Conservation (phyloP, 1,140 invertebrate genomes). For the Drosophila littoralis region DNA sequence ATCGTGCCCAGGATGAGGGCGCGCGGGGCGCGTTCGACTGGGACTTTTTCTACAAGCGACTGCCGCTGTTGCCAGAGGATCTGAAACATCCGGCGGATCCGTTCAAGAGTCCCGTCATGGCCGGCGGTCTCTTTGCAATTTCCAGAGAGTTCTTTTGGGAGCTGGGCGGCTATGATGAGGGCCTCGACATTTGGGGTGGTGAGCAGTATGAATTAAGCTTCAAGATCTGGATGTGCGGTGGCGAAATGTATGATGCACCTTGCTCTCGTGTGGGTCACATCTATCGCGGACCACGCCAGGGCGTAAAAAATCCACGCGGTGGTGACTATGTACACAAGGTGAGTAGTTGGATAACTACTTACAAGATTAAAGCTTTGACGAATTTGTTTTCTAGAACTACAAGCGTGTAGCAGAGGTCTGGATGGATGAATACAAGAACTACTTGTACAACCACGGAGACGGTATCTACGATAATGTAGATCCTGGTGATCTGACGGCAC, state of each 20-base stretch:
- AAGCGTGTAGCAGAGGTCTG: constrained; percentile 97
- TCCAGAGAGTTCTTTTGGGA: constrained; percentile 97
- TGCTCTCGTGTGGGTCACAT: constrained; percentile 99
- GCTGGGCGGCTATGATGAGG: constrained; percentile 96
- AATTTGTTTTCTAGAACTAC: constrained; percentile 89
- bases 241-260: constrained; percentile 95
- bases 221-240: constrained; percentile 96
- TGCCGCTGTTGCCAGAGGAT: constrained; percentile 94
- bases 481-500: constrained; percentile 92
- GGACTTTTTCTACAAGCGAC: constrained; percentile 97
- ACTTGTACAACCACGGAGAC: constrained; percentile 91
- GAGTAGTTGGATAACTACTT: constrained; percentile 1
- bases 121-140: constrained; percentile 97
- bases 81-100: constrained; percentile 93
- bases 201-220: constrained; percentile 99
- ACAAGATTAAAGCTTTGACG: not conserved
- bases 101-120: constrained; percentile 97
- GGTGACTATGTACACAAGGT: constrained; percentile 75
- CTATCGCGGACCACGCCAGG: constrained; percentile 86
- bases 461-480: constrained; percentile 89
- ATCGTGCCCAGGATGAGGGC: constrained; percentile 96
- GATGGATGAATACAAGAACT: constrained; percentile 99
- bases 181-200: constrained; percentile 97
- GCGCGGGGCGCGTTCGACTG: constrained; percentile 98
- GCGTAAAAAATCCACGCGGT: constrained; percentile 63